Evolutionary conservation across 2,113 vertebrate species (phyloP), one percentile per base, ranked within the genome.

Genomic region (Sinocyclocheilus anshuiensis): DNA sequence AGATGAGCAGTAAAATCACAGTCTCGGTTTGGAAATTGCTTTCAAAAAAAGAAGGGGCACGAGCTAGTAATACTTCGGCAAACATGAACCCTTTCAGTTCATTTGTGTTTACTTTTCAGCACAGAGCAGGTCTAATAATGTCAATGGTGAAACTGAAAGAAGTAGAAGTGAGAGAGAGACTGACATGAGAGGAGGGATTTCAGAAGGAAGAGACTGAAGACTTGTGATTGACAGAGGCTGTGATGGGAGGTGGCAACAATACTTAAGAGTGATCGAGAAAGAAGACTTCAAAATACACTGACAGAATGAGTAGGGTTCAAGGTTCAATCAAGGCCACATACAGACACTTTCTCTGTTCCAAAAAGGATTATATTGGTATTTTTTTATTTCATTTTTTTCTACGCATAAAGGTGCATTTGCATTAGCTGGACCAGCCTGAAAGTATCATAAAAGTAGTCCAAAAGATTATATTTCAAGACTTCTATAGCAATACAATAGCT

Each of bases 91-190:
- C 39, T 39, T 65, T 36, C 36, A 42, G n/a, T 75, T 65, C 26
- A 15, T 61, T 71, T 78, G 76, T 88, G 67, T 81, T 76, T 65
- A 24, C 22, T 77, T 67, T 81, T 24, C 55, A 84, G 45, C 22
- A 22, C 77, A 55, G 9, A 42, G 77, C 53, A 75, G 29, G 45
- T 76, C 11, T 67, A 75, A 84, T 15, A 29, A 86, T 5, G 74
- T 20, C 45, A 45, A 29, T 48, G 42, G 42, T 6, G 39, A 24
- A 24, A 77, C 12, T 55, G 39, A 67, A 86, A 53, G 75, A 77
- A 77, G 36, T 8, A 22, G 11, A n/a, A 75, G 26, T 61, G 36
- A 81, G 2, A 50, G 61, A 50, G 10, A 53, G 42, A 39, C n/a
- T 76, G 72, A 67, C 36, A 10, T 45, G 22, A 50, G 22, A 61